Evolutionary conservation across 92 coral and sea anemone genomes (phyloP).

Genomic region (Epizoanthus ramosus): DNA sequence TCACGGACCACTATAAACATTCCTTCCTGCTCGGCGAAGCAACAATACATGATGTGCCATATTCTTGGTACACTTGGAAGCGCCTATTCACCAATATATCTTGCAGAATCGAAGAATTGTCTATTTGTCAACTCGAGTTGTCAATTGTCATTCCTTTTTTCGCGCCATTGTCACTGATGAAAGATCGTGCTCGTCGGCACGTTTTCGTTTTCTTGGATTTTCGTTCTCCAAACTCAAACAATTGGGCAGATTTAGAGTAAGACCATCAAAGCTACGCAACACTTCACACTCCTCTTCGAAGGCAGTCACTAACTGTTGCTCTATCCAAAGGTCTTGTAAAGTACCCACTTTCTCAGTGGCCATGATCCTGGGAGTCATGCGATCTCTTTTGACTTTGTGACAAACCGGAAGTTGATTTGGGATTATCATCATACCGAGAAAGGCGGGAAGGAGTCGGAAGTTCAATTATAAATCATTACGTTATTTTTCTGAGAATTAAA

Average conservation of each 20-base stretch:
- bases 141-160: neutral
- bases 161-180: neutral
- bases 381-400: neutral
- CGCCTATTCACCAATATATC: too few species aligned
- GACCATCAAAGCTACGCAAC: constrained; percentile 57
- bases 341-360: constrained; percentile 8
- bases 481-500: too few species aligned
- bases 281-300: constrained; percentile 64
- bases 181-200: neutral
- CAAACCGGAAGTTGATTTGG: neutral
- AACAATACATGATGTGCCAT: too few species aligned
- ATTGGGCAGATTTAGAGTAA: constrained; percentile 24
- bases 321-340: constrained; percentile 59
- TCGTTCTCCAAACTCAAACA: neutral
- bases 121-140: too few species aligned
- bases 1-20: too few species aligned
- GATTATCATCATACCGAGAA: neutral
- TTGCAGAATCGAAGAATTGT: too few species aligned
- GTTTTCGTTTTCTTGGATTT: constrained; percentile 14
- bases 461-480: too few species aligned
- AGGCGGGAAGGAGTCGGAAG: neutral
- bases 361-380: too few species aligned
- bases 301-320: constrained; percentile 54
- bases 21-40: too few species aligned
- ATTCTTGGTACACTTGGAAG: too few species aligned